Conservation (phyloP, 2,888 invertebrate species). For the Xestia xanthographa region DNA sequence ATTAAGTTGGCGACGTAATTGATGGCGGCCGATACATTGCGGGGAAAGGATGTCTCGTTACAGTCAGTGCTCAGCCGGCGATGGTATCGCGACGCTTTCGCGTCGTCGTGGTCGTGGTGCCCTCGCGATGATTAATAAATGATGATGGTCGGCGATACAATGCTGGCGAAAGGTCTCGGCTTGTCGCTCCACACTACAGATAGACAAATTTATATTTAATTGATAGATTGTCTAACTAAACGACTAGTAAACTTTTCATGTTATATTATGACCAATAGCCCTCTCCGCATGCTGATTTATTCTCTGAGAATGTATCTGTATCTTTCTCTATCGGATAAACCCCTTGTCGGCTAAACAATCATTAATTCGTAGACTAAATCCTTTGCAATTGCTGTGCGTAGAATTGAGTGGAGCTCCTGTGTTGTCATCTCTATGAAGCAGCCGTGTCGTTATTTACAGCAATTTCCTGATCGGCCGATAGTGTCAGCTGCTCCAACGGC, state of each 20-base stretch:
- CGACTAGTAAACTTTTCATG: not conserved
- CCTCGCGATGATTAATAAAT: conserved; percentile 28
- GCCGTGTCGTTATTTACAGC: conserved; percentile 7
- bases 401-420: not conserved
- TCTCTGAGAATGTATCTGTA: not conserved
- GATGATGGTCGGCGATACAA: conserved; percentile 20
- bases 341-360: not conserved
- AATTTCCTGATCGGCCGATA: conserved; percentile 28
- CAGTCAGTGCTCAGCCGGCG: conserved; percentile 3
- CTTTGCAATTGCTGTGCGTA: not conserved
- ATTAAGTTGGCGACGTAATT: conserved; percentile 20
- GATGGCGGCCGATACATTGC: conserved; percentile 9
- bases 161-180: conserved; percentile 22
- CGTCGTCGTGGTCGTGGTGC: not conserved
- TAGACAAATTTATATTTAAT: not conserved
- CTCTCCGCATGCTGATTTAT: not conserved
- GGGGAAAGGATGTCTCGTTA: conserved; percentile 7
- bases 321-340: not conserved
- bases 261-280: too few species aligned
- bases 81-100: conserved; percentile 23
- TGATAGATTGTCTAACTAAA: not conserved
- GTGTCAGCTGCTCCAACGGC: conserved; percentile 1
- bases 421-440: not conserved
- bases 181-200: not conserved
- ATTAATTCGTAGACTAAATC: not conserved